A percentile compares a stretch with the other conserved stretches of the same genome.
Evolutionary conservation across 2,797 vertebrate species (phyloP).

Genomic region (Ptychadena robeensis): DNA sequence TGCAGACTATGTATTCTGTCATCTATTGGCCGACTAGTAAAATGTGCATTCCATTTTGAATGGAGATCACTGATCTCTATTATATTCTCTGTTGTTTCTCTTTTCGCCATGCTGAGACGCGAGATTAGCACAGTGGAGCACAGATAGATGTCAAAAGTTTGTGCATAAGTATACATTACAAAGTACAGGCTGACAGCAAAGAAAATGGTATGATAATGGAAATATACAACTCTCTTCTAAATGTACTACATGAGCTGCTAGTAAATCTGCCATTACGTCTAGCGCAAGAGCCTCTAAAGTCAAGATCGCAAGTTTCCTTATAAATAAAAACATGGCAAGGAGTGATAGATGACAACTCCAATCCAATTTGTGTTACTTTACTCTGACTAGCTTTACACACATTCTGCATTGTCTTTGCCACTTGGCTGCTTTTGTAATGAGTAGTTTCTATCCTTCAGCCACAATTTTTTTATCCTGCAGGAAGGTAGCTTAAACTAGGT

Average conservation of each 20-base stretch:
- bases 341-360: neutral
- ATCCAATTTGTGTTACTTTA: constrained; percentile 3
- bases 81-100: constrained; percentile 1
- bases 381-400: neutral
- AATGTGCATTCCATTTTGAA: neutral
- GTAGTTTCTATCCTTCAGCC: neutral
- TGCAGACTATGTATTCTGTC: neutral
- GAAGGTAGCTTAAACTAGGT: neutral
- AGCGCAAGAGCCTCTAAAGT: neutral
- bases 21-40: neutral
- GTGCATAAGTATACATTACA: neutral
- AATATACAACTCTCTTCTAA: neutral
- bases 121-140: constrained; percentile 6
- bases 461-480: neutral
- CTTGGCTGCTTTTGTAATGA: neutral
- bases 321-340: constrained; percentile 6
- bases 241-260: neutral
- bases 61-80: constrained; percentile 7
- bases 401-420: neutral
- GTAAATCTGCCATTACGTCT: neutral
- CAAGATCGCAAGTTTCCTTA: neutral
- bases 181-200: neutral
- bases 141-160: constrained; percentile 7
- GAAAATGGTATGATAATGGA: constrained; percentile 5
- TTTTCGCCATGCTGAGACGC: neutral